phyloP scores from a whole-genome alignment of 2,888 invertebrate genomes.

The Lycia hirtaria region DNA sequence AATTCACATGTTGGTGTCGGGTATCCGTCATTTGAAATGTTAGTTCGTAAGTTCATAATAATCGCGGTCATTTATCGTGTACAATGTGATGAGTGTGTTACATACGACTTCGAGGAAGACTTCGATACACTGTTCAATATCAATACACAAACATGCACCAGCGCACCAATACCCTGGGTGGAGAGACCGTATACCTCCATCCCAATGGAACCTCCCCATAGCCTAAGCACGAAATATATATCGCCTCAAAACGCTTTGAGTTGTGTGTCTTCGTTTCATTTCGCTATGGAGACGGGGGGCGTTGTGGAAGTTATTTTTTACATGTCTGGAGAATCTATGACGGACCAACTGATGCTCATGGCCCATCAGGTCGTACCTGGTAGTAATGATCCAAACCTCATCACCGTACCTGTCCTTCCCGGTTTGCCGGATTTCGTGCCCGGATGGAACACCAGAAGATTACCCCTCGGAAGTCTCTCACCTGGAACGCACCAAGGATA shows the following conservation, averaged over 20 bases:
- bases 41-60: slow-evolving; percentile 31
- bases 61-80: slow-evolving; percentile 42
- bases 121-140: slow-evolving; percentile 50
- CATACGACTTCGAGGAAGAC: slow-evolving; percentile 56
- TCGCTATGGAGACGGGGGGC: slow-evolving; percentile 52
- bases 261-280: slow-evolving; percentile 48
- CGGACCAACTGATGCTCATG: slow-evolving; percentile 53
- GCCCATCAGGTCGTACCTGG: slow-evolving; percentile 43
- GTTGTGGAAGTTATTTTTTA: slow-evolving; percentile 56
- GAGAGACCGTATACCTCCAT: slow-evolving; percentile 44
- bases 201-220: slow-evolving; percentile 44
- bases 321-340: slow-evolving; percentile 42
- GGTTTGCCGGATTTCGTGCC: not conserved
- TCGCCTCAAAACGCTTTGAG: slow-evolving; percentile 38
- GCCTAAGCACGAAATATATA: slow-evolving; percentile 49
- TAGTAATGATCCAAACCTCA: slow-evolving; percentile 35
- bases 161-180: slow-evolving; percentile 47
- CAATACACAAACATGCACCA: slow-evolving; percentile 43
- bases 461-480: slow-evolving; percentile 42
- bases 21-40: slow-evolving; percentile 40
- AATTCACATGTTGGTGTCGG: slow-evolving; percentile 42
- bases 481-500: slow-evolving; percentile 45
- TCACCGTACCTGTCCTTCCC: slow-evolving; percentile 25
- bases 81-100: slow-evolving; percentile 53
- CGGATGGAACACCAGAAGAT: slow-evolving; percentile 49